Conservation (phyloP, 2,888 invertebrate genomes). For the Cheilosia variabilis region DNA sequence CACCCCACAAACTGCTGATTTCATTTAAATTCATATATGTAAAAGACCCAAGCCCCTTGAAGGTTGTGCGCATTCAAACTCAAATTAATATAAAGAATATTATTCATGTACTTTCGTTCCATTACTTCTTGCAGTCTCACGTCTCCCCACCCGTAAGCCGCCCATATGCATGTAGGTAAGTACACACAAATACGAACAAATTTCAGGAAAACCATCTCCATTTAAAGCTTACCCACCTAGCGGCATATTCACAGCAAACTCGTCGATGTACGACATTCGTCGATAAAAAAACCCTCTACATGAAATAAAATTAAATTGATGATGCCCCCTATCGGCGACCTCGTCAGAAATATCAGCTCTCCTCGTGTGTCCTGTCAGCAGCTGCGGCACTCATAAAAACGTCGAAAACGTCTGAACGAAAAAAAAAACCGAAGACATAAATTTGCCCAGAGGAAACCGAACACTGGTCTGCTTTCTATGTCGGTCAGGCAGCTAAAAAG, state of each 20-base stretch:
- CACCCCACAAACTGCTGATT: too few species aligned
- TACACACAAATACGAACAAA: neutral
- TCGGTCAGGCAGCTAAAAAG: slow-evolving; percentile 12
- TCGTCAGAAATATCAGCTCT: slow-evolving; percentile 28
- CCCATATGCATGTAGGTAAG: neutral
- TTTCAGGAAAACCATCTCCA: neutral
- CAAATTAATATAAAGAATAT: too few species aligned
- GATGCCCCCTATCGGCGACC: slow-evolving; percentile 25
- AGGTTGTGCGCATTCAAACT: too few species aligned
- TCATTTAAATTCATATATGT: too few species aligned
- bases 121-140: too few species aligned
- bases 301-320: slow-evolving; percentile 54
- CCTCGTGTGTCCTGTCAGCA: slow-evolving; percentile 32
- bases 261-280: slow-evolving; percentile 37
- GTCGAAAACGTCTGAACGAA: slow-evolving; percentile 17
- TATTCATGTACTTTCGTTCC: too few species aligned
- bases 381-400: slow-evolving; percentile 41
- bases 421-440: neutral
- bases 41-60: too few species aligned
- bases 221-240: slow-evolving; percentile 2
- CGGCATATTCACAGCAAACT: slow-evolving; percentile 49
- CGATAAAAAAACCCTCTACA: slow-evolving; percentile 43
- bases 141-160: too few species aligned
- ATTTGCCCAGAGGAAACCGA: slow-evolving; percentile 5
- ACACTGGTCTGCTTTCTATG: slow-evolving; percentile 33